Percentiles rank a stretch among this genome's conserved stretches.
These are phyloP conservation scores for Hemicordylus capensis DNA, from an alignment of 2,113 vertebrate genomes.

Conservation along the genomic window DNA sequence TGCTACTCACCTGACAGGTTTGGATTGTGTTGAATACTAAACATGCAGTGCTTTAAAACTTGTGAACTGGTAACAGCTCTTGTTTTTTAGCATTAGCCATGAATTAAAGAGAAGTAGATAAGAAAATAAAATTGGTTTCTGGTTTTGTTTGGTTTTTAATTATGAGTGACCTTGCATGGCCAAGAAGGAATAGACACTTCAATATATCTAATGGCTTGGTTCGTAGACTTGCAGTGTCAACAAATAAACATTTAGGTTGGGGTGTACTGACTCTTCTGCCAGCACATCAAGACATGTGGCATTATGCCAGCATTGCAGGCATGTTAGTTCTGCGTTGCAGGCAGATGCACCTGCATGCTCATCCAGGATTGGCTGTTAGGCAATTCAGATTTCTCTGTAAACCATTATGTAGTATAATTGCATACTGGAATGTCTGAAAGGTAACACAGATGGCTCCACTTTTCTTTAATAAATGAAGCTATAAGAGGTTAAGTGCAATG, in stretches of 20 bases:
- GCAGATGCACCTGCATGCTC: neutral
- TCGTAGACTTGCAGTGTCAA: conserved; percentile 7
- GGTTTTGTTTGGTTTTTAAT: too few relatives aligned
- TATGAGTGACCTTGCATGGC: neutral
- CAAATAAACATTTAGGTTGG: neutral
- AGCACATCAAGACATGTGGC: conserved; percentile 4
- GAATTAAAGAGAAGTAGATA: neutral
- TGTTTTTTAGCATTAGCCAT: neutral
- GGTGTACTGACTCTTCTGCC: neutral
- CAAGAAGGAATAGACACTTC: neutral
- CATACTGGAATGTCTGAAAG: neutral
- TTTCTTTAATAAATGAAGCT: neutral
- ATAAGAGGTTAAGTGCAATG: neutral
- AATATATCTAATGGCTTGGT: neutral
- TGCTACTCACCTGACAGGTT: neutral
- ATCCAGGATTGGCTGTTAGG: neutral
- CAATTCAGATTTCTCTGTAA: conserved; percentile 21
- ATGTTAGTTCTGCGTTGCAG: neutral
- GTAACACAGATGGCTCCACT: neutral
- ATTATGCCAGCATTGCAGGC: neutral
- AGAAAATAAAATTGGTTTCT: neutral
- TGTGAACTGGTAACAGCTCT: neutral
- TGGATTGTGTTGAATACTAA: neutral
- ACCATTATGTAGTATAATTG: neutral
- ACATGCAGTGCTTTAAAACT: neutral